Percentiles rank a stretch among this genome's conserved stretches.
Evolutionary conservation across 2,888 invertebrate genomes (phyloP).

Genomic region (Ennomos quercinarius): DNA sequence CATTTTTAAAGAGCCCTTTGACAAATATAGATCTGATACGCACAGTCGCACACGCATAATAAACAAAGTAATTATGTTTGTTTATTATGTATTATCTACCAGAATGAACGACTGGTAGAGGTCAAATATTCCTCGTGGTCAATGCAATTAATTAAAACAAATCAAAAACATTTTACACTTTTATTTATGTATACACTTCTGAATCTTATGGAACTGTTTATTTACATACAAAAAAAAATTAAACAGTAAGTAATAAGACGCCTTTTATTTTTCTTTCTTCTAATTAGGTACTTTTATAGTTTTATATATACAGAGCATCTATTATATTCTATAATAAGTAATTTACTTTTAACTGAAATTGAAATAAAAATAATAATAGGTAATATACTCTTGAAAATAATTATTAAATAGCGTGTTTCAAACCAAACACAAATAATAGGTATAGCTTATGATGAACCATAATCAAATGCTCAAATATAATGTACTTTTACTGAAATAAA

Average conservation of each 20-base stretch:
- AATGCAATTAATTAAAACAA: constrained; percentile 11
- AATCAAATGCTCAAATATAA: constrained; percentile 35
- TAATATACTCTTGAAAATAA: constrained; percentile 26
- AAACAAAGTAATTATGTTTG: too few species aligned
- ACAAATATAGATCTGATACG: too few species aligned
- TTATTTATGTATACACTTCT: constrained; percentile 77
- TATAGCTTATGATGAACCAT: constrained; percentile 23
- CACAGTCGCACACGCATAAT: too few species aligned
- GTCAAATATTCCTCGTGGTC: too few species aligned
- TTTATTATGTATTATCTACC: too few species aligned
- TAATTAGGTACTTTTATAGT: constrained; percentile 39
- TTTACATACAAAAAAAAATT: constrained; percentile 74
- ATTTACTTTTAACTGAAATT: constrained; percentile 32
- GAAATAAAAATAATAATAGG: too few species aligned
- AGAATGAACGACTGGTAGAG: too few species aligned
- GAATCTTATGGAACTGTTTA: constrained; percentile 58
- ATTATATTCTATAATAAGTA: constrained; percentile 21
- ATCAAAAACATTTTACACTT: constrained; percentile 47
- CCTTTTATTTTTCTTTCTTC: constrained; percentile 35
- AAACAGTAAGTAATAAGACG: constrained; percentile 68
- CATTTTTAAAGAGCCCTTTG: too few species aligned
- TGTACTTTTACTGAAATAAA: constrained; percentile 30
- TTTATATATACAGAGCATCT: constrained; percentile 40
- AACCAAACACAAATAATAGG: constrained; percentile 17
- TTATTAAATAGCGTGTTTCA: constrained; percentile 4